A percentile compares a stretch with the other conserved stretches of the same genome.
Evolutionary conservation across 2,797 vertebrate genomes (phyloP).

Genomic region (Acomys russatus): DNA sequence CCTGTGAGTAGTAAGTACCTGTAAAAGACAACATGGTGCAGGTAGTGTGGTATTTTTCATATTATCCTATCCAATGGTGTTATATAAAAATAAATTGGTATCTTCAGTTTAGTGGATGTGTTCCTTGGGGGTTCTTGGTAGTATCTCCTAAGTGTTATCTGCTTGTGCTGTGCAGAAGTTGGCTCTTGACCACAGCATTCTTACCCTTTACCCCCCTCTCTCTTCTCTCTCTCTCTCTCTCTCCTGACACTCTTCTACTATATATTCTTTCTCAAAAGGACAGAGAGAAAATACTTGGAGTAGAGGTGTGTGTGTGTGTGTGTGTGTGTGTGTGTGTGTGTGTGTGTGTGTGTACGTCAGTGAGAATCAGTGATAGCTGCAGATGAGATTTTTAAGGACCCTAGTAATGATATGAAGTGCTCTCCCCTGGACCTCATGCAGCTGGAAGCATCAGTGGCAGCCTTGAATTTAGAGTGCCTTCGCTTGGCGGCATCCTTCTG

Average conservation of each 20-base stretch:
- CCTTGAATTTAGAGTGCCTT: not conserved
- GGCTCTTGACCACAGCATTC: not conserved
- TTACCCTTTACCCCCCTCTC: not conserved
- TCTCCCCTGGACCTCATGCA: not conserved
- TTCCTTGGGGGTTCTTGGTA: not conserved
- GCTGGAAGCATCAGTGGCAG: not conserved
- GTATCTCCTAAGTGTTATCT: not conserved
- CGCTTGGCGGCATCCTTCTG: slow-evolving; percentile 14
- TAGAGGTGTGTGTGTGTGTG: too few species aligned
- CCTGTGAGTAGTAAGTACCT: not conserved
- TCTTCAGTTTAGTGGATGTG: not conserved
- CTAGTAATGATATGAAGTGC: slow-evolving; percentile 15
- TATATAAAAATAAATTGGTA: not conserved
- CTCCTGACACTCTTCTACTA: not conserved
- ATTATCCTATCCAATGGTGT: not conserved
- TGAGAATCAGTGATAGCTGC: not conserved
- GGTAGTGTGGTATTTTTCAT: not conserved
- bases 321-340: too few species aligned
- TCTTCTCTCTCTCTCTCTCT: too few species aligned
- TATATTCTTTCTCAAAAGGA: not conserved
- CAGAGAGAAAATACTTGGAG: slow-evolving; percentile 6
- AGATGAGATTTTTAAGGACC: not conserved
- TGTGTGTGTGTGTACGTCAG: too few species aligned
- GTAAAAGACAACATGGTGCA: not conserved
- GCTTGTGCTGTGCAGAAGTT: not conserved